These are phyloP conservation scores for Tenthredo distinguenda DNA, from an alignment of 2,888 invertebrate species.

Conservation along the genomic window DNA sequence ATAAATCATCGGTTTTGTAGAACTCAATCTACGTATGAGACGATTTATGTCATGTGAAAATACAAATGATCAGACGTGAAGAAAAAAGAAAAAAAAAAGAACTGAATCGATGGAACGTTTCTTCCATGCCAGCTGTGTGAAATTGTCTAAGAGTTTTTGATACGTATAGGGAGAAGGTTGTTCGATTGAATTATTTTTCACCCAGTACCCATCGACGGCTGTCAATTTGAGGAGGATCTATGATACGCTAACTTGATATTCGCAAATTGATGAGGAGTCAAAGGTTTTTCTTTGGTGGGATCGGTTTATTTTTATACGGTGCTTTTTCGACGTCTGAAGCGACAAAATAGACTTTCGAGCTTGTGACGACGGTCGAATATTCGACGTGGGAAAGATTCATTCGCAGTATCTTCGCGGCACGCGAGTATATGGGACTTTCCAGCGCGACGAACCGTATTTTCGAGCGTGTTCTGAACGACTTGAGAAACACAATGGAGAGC, in stretches of 20 bases:
- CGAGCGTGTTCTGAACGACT: constrained; percentile 42
- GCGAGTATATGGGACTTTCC: not conserved
- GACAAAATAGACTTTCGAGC: constrained; percentile 6
- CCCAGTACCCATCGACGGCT: not conserved
- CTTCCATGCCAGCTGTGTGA: not conserved
- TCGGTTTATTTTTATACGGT: not conserved
- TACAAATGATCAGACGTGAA: too few relatives aligned
- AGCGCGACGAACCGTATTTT: constrained; percentile 41
- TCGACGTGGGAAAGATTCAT: not conserved
- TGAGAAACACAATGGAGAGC: constrained; percentile 38
- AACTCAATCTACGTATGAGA: too few relatives aligned
- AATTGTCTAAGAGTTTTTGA: not conserved
- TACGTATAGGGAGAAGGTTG: not conserved
- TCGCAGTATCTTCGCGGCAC: not conserved
- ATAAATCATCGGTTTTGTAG: too few relatives aligned
- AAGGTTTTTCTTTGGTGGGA: not conserved
- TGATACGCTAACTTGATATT: not conserved
- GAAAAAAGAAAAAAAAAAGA: too few relatives aligned
- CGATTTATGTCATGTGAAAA: too few relatives aligned
- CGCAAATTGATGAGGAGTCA: constrained; percentile 13
- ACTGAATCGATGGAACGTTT: too few relatives aligned
- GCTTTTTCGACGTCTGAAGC: not conserved
- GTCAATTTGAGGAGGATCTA: not conserved
- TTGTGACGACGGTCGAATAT: not conserved
- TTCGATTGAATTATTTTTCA: not conserved